phyloP scores from a whole-genome alignment of 2,797 vertebrate species.

The Anolis apletophallus region DNA sequence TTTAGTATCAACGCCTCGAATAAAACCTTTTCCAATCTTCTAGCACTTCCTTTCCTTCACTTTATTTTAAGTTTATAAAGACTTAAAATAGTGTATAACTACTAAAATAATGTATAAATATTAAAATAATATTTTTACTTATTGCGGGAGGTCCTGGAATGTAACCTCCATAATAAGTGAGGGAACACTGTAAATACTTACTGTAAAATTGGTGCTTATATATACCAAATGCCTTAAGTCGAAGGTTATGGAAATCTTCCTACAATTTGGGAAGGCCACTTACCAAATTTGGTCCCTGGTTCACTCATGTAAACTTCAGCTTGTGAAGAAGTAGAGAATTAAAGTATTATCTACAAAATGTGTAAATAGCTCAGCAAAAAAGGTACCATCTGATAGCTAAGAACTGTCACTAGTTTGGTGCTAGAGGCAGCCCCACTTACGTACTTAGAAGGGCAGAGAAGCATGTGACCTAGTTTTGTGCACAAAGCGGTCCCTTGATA shows the following conservation, averaged over 20 bases:
- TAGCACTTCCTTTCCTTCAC: too few relatives aligned
- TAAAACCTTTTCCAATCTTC: too few relatives aligned
- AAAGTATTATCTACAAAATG: neutral
- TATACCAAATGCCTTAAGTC: neutral
- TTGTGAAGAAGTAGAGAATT: neutral
- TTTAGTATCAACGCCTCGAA: too few relatives aligned
- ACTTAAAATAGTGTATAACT: too few relatives aligned
- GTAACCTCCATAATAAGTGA: too few relatives aligned
- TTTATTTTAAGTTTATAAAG: too few relatives aligned
- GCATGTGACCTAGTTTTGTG: neutral
- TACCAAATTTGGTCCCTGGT: slow-evolving; percentile 26
- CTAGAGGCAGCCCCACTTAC: neutral
- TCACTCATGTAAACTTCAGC: neutral
- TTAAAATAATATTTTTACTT: too few relatives aligned
- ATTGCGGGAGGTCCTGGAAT: too few relatives aligned
- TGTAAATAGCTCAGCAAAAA: neutral
- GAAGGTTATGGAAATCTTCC: neutral
- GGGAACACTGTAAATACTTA: too few relatives aligned
- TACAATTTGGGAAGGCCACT: neutral
- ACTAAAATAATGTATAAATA: too few relatives aligned
- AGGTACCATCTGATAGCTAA: neutral
- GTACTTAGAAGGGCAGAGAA: neutral
- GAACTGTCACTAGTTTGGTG: neutral
- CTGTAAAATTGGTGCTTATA: slow-evolving; percentile 18
- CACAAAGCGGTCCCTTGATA: neutral